Conservation (phyloP, 1,140 invertebrate species). For the Melitaea cinxia region DNA sequence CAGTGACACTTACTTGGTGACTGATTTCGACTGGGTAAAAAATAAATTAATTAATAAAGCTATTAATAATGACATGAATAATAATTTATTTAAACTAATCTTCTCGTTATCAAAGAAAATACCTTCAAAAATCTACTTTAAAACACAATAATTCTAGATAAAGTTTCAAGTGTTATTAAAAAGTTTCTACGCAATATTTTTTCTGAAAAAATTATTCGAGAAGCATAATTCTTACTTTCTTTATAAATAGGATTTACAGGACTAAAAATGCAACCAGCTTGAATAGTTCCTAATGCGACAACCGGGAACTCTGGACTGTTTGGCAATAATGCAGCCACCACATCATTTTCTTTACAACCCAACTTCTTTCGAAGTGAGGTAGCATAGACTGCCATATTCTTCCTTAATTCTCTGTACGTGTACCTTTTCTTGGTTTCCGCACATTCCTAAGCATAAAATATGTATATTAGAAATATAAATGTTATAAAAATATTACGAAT, state of each 20-base stretch:
- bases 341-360: slow-evolving; percentile 87
- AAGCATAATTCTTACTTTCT: slow-evolving; percentile 82
- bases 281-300: slow-evolving; percentile 85
- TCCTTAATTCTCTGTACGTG: slow-evolving; percentile 86
- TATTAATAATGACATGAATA: background rate
- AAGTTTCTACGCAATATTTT: no score
- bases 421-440: slow-evolving; percentile 86
- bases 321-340: slow-evolving; percentile 86
- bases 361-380: slow-evolving; percentile 85
- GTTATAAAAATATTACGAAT: no score
- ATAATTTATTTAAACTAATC: background rate
- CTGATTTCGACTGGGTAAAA: slow-evolving; percentile 86
- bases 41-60: background rate
- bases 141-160: background rate
- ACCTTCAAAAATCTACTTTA: no score
- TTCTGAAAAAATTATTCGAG: background rate
- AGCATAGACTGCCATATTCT: slow-evolving; percentile 84
- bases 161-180: no score
- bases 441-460: slow-evolving; percentile 83
- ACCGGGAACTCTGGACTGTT: slow-evolving; percentile 90
- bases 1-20: slow-evolving; percentile 84
- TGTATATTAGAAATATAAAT: background rate
- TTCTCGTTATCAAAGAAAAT: no score
- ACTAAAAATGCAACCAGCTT: slow-evolving; percentile 88
- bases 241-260: slow-evolving; percentile 92